Base-by-base conservation (phyloP, 2,797 vertebrate species). In the Labroides dimidiatus region DNA sequence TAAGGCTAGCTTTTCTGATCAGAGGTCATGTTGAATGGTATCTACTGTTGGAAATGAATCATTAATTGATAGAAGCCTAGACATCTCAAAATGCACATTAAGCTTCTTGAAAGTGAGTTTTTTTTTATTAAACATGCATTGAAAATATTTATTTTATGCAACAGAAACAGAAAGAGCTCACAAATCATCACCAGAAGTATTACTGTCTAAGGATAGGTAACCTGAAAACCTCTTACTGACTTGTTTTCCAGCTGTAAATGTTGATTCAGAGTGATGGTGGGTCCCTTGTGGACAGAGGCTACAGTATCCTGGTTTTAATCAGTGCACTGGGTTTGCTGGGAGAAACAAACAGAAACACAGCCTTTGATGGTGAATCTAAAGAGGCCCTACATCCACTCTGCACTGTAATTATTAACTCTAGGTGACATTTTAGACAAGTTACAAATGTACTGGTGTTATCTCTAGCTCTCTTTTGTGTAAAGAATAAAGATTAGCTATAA, bases 391-490 rank as follows among this genome's bases (percentile, higher is more conserved):
- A 86, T 80, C 72, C 69, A 27, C 56, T 80, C 53, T 58, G 20
- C 60, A 51, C 61, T 80, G 76, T 75, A 78, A 74, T 76, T 53
- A 74, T 45, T 48, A 54, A n/a, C 27, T 71, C 47, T 64, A 51
- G 65, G 62, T 68, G 10, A 67, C 59, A 30, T 43, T 37, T 2
- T 77, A 69, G 62, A 69, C 30, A 43, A 67, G 57, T 39, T 69
- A 57, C 68, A 69, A 51, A 44, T 17, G 42, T 54, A 17, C 58
- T 47, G 54, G 12, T 80, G 43, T 82, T 49, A 21, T 76, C 21
- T 64, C 72, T 77, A 49, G 58, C 69, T 79, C 36, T 79, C 36
- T 20, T 14, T 57, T 55, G 74, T 86, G 77, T 83, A 59, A 87
- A 67, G 43, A 76, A 72, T 76, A 62, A 57, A 33, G 36, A 71